Percentiles rank a stretch among this genome's conserved stretches.
Conservation (phyloP, 2,888 invertebrate species). For the Argyresthia albistria region DNA sequence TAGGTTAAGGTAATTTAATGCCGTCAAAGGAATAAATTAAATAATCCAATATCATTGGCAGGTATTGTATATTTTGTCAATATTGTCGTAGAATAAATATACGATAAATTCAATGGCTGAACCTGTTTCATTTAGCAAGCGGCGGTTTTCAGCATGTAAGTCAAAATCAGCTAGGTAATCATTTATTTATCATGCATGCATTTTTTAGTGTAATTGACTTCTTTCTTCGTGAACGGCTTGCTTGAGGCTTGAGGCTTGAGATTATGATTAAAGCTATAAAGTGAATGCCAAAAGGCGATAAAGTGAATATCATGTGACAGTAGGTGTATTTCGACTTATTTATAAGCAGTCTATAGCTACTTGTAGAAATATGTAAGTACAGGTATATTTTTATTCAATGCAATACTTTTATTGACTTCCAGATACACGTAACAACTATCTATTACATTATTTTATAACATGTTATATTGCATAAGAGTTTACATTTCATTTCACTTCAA, state of each 20-base stretch:
- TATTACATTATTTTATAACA: slow-evolving; percentile 2
- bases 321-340: slow-evolving; percentile 1
- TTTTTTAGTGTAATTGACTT: too few relatives aligned
- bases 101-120: slow-evolving; percentile 34
- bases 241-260: too few relatives aligned
- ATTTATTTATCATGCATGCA: background rate
- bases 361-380: background rate
- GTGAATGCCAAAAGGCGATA: too few relatives aligned
- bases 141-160: slow-evolving; percentile 10
- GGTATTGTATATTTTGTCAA: background rate
- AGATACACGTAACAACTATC: background rate
- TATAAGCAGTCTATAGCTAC: too few relatives aligned
- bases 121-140: slow-evolving; percentile 35
- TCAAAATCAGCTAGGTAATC: background rate
- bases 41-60: background rate
- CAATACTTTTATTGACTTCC: background rate
- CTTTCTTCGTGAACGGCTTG: too few relatives aligned
- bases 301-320: too few relatives aligned
- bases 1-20: background rate
- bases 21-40: background rate
- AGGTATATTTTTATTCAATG: background rate
- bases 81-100: slow-evolving; percentile 44
- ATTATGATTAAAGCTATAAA: too few relatives aligned
- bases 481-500: background rate
- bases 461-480: slow-evolving; percentile 1